Percentiles rank a stretch among this genome's conserved stretches.
phyloP scores from a whole-genome alignment of 2,113 vertebrate species.

The Charadrius vociferus region DNA sequence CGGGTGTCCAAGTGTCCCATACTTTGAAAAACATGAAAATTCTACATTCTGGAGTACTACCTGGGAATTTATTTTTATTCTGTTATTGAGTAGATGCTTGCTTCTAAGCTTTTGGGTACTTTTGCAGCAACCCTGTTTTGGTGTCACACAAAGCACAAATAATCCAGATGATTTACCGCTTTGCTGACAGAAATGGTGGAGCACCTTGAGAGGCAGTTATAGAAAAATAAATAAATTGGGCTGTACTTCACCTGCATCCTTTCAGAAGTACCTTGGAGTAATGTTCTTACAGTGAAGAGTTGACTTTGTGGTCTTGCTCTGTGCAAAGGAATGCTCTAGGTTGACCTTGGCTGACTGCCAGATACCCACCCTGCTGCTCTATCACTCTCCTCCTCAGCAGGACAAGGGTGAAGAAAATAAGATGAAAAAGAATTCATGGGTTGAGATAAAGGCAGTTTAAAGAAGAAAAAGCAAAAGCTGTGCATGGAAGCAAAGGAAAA shows the following conservation, averaged over 20 bases:
- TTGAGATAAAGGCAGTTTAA: background rate
- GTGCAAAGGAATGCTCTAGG: background rate
- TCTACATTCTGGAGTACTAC: background rate
- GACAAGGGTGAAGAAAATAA: accelerated
- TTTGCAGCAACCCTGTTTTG: background rate
- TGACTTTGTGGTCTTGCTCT: background rate
- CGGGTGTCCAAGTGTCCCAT: background rate
- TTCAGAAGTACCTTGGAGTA: background rate
- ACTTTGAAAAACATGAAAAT: background rate
- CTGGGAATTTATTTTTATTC: background rate
- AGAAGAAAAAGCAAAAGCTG: background rate
- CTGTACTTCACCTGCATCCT: background rate
- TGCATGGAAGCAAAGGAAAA: background rate
- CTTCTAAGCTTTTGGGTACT: background rate
- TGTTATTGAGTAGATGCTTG: background rate
- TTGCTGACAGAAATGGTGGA: background rate
- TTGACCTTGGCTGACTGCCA: background rate
- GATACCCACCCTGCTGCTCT: background rate
- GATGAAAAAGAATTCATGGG: background rate
- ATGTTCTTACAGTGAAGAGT: background rate
- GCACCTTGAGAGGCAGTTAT: background rate
- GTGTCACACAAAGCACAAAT: background rate
- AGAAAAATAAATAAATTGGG: background rate
- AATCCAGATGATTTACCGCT: background rate
- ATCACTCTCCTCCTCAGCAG: background rate